Evolutionary conservation across 1,140 invertebrate genomes (phyloP).

Genomic region (Cydia fagiglandana): DNA sequence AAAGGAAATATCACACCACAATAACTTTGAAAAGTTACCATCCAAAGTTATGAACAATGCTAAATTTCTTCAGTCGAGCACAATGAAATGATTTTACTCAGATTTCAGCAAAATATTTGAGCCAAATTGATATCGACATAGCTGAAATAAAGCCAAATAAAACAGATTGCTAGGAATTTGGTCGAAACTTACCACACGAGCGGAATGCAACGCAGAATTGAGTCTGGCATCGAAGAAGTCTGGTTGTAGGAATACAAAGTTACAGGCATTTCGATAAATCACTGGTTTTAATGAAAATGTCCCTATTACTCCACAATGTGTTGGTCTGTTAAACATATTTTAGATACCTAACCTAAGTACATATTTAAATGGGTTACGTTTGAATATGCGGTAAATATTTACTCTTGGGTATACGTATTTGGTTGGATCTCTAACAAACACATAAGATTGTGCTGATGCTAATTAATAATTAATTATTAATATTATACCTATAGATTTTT

Average conservation of each 20-base stretch:
- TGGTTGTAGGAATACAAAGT: neutral
- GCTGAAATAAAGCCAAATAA: slow-evolving; percentile 26
- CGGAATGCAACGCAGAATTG: slow-evolving; percentile 4
- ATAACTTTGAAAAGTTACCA: slow-evolving; percentile 23
- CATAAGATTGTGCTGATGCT: too few species aligned
- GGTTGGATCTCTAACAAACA: too few species aligned
- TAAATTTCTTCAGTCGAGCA: slow-evolving; percentile 19
- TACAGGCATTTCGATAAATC: neutral
- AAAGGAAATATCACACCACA: slow-evolving; percentile 16
- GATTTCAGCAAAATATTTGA: slow-evolving; percentile 2
- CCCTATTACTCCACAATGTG: too few species aligned
- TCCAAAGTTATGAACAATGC: slow-evolving; percentile 13
- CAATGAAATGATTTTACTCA: slow-evolving; percentile 12
- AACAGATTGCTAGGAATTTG: slow-evolving; percentile 14
- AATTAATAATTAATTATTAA: too few species aligned
- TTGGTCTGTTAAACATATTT: too few species aligned
- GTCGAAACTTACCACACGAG: slow-evolving; percentile 3
- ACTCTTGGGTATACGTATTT: too few species aligned
- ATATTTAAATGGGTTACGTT: too few species aligned
- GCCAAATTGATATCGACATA: slow-evolving; percentile 20
- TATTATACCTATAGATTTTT: too few species aligned
- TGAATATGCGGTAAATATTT: too few species aligned
- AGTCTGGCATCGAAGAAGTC: neutral
- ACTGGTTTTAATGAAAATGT: neutral
- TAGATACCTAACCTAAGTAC: too few species aligned